Percentiles rank a stretch among this genome's conserved stretches.
These are phyloP conservation scores for Crax fasciolata DNA, from an alignment of 2,797 vertebrate genomes.

Conservation along the genomic window DNA sequence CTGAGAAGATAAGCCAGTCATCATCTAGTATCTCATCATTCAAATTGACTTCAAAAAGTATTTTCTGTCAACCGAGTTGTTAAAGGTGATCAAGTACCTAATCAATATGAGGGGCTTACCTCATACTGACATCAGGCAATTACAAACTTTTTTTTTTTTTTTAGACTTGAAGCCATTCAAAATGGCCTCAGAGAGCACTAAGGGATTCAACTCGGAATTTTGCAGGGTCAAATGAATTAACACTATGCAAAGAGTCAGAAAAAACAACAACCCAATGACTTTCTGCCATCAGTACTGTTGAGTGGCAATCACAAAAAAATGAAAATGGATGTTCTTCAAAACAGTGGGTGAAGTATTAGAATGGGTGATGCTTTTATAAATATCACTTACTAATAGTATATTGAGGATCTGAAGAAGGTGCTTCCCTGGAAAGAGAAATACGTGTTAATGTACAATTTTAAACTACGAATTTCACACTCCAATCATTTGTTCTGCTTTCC, in stretches of 20 bases:
- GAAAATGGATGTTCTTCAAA: background rate
- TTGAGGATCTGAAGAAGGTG: background rate
- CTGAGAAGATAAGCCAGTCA: background rate
- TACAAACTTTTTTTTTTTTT: background rate
- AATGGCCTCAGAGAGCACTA: background rate
- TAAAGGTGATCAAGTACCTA: background rate
- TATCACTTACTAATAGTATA: background rate
- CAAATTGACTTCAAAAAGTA: background rate
- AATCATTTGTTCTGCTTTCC: background rate
- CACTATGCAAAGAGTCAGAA: background rate
- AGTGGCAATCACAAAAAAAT: background rate
- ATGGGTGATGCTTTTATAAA: background rate
- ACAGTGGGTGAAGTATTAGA: background rate
- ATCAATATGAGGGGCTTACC: background rate
- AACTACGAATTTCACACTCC: background rate
- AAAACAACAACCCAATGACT: background rate
- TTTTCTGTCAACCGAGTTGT: background rate
- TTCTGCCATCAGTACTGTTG: background rate
- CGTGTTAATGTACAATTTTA: background rate
- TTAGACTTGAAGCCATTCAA: background rate
- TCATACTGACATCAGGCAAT: background rate
- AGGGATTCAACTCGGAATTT: background rate
- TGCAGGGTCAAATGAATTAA: background rate
- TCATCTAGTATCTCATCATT: background rate
- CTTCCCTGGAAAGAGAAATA: background rate